Percentiles rank a stretch among this genome's conserved stretches.
Conservation (phyloP, 2,797 vertebrate genomes). For the Epinephelus coioides region DNA sequence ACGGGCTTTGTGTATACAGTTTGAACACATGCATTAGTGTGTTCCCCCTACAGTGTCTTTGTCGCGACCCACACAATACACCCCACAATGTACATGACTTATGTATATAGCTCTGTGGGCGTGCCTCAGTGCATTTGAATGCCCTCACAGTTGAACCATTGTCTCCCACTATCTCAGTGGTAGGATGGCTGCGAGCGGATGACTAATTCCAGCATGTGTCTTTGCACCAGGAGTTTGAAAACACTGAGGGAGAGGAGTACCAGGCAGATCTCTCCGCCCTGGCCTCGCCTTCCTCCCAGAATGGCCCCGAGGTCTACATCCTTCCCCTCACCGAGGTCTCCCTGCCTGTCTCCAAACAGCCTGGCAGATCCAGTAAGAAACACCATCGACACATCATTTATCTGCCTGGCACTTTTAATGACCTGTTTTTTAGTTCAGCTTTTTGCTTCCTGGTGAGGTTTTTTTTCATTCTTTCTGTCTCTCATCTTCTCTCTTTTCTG, state of each 20-base stretch:
- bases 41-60: constrained; percentile 37
- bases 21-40: constrained; percentile 52
- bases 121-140: constrained; percentile 58
- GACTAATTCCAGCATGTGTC: constrained; percentile 75
- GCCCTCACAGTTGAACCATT: constrained; percentile 73
- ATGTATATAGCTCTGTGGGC: constrained; percentile 68
- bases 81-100: constrained; percentile 67
- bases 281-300: constrained; percentile 91
- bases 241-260: constrained; percentile 93
- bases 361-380: constrained; percentile 93
- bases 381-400: neutral
- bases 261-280: constrained; percentile 90
- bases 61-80: constrained; percentile 52
- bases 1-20: constrained; percentile 49
- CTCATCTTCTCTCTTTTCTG: neutral
- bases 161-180: constrained; percentile 62
- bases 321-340: constrained; percentile 97
- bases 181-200: constrained; percentile 54
- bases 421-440: neutral
- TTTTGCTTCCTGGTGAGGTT: constrained; percentile 5
- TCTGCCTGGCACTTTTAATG: neutral
- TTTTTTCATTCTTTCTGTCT: neutral
- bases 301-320: constrained; percentile 95
- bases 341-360: constrained; percentile 95
- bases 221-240: constrained; percentile 94